Conservation (phyloP, 2,888 invertebrate genomes). For the Eutolmus rufibarbis region DNA sequence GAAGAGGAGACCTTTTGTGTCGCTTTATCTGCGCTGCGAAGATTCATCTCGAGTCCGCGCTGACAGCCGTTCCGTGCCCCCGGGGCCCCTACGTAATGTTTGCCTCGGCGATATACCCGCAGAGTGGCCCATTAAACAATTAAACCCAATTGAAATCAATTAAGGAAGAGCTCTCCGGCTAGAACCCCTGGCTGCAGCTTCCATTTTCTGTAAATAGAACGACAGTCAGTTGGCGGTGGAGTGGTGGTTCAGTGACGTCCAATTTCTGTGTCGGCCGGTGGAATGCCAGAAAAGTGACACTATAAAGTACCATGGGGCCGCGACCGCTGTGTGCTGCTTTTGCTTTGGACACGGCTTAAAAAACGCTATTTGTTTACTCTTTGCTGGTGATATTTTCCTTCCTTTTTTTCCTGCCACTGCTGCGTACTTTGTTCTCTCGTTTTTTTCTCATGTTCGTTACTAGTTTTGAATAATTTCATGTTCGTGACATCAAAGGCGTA, state of each 20-base stretch:
- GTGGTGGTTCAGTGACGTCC: slow-evolving; percentile 22
- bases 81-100: slow-evolving; percentile 8
- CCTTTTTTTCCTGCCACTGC: background rate
- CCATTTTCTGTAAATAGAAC: slow-evolving; percentile 33
- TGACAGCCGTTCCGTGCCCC: slow-evolving; percentile 10
- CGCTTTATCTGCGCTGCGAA: slow-evolving; percentile 42
- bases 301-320: background rate
- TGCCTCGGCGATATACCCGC: slow-evolving; percentile 42
- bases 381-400: background rate
- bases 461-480: slow-evolving; percentile 36
- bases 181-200: slow-evolving; percentile 30
- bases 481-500: slow-evolving; percentile 18
- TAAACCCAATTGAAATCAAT: slow-evolving; percentile 53
- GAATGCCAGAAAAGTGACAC: slow-evolving; percentile 35
- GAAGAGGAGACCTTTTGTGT: slow-evolving; percentile 40
- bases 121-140: slow-evolving; percentile 51
- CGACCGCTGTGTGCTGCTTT: background rate
- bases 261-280: slow-evolving; percentile 20
- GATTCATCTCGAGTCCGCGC: slow-evolving; percentile 43
- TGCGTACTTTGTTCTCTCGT: background rate
- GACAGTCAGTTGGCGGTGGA: slow-evolving; percentile 13
- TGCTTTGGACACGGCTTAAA: background rate
- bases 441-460: background rate
- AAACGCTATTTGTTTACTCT: slow-evolving; percentile 27
- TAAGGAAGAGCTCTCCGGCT: slow-evolving; percentile 48